phyloP scores from a whole-genome alignment of 2,888 invertebrate genomes.

The Cistogaster globosa region DNA sequence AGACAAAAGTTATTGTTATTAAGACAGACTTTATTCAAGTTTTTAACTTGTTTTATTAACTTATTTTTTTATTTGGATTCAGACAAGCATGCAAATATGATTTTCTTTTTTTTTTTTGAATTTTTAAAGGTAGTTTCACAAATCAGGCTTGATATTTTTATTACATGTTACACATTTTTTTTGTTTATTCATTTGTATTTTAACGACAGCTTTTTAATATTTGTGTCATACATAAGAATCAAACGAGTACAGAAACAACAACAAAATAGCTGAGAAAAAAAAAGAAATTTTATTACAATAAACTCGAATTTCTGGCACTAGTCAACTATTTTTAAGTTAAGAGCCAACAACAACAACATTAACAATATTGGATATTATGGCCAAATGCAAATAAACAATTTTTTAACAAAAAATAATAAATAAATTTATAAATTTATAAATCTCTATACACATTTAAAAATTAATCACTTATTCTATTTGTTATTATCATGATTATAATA shows the following conservation, averaged over 20 bases:
- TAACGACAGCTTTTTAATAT: conserved; percentile 57
- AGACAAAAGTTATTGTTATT: conserved; percentile 43
- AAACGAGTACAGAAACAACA: conserved; percentile 11
- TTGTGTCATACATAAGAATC: conserved; percentile 50
- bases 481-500: conserved; percentile 13
- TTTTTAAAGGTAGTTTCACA: conserved; percentile 58
- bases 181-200: background rate
- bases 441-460: conserved; percentile 2
- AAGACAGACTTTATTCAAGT: conserved; percentile 37
- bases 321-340: background rate
- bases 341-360: no score
- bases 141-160: conserved; percentile 52
- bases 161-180: background rate
- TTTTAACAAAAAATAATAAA: conserved; percentile 8
- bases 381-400: background rate
- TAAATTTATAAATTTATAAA: conserved; percentile 34
- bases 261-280: conserved; percentile 26
- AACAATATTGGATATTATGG: no score
- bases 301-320: conserved; percentile 63
- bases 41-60: conserved; percentile 32
- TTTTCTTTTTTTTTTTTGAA: background rate
- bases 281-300: conserved; percentile 54
- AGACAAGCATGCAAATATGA: conserved; percentile 54
- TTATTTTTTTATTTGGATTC: conserved; percentile 21
- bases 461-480: background rate